These are phyloP conservation scores for Cynopterus sphinx DNA, from an alignment of 2,797 vertebrate species.

Conservation along the genomic window DNA sequence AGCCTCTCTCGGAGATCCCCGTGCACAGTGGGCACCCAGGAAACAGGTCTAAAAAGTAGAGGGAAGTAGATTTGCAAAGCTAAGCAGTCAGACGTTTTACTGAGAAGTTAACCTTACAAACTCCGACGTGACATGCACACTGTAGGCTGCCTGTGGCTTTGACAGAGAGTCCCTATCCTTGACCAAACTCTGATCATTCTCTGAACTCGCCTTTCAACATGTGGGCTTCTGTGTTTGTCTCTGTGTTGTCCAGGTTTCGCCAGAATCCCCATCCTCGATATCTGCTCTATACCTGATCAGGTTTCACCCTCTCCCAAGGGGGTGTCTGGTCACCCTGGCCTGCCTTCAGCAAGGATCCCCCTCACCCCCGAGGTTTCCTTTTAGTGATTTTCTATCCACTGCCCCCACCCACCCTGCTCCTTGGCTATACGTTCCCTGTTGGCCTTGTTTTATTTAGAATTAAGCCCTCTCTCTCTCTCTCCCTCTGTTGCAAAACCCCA, in stretches of 20 bases:
- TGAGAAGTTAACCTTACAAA: background rate
- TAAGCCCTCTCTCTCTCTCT: background rate
- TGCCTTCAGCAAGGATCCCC: background rate
- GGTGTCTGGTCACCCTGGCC: background rate
- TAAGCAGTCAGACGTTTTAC: background rate
- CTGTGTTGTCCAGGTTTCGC: background rate
- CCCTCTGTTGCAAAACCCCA: background rate
- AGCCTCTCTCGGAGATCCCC: background rate
- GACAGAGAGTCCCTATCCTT: background rate
- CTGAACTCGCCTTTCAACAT: too few relatives aligned
- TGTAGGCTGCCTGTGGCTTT: background rate
- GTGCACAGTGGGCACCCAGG: background rate
- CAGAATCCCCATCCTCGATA: background rate
- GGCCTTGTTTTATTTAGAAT: too few relatives aligned
- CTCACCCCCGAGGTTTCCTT: too few relatives aligned
- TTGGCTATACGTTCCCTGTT: background rate
- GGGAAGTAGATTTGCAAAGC: background rate
- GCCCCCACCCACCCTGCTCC: background rate
- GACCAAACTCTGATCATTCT: background rate
- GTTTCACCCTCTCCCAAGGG: accelerated
- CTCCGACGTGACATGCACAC: background rate
- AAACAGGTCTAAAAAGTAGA: background rate
- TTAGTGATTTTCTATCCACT: background rate
- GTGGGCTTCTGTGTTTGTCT: background rate
- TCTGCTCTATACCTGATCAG: background rate